phyloP scores from a whole-genome alignment of 2,113 vertebrate genomes.

The Elachura formosa region DNA sequence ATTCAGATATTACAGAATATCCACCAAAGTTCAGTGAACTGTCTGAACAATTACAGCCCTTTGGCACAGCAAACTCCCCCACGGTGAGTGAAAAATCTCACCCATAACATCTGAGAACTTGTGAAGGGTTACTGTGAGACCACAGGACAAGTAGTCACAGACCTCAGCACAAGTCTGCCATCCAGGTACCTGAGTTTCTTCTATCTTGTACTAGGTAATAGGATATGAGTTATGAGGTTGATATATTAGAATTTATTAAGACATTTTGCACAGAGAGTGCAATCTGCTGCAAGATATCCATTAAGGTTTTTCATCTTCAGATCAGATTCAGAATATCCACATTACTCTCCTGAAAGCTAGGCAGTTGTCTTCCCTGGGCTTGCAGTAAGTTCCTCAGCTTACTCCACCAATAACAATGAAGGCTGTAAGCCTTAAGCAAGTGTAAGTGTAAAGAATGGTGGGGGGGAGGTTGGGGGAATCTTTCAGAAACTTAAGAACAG shows the following conservation, averaged over 20 bases:
- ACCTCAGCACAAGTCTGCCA: background rate
- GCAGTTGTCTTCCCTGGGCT: background rate
- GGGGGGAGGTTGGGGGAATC: background rate
- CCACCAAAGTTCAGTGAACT: background rate
- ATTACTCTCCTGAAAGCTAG: background rate
- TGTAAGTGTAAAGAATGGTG: background rate
- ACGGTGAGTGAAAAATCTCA: background rate
- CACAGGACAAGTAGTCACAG: background rate
- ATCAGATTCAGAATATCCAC: background rate
- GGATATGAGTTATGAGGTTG: background rate
- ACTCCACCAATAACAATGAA: background rate
- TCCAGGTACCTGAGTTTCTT: background rate
- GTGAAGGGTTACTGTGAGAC: background rate
- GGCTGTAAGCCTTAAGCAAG: background rate
- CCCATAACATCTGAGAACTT: background rate
- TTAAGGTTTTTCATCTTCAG: background rate
- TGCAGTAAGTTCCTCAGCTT: background rate
- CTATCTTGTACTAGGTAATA: background rate
- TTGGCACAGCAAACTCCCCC: background rate
- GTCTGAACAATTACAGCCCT: background rate
- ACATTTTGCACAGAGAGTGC: background rate
- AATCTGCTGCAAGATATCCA: background rate
- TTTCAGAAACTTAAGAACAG: background rate
- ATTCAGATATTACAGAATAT: background rate
- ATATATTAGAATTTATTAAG: background rate